A percentile compares a stretch with the other conserved stretches of the same genome.
These are phyloP conservation scores for Polypterus senegalus DNA, from an alignment of 2,113 vertebrate species.

Conservation along the genomic window DNA sequence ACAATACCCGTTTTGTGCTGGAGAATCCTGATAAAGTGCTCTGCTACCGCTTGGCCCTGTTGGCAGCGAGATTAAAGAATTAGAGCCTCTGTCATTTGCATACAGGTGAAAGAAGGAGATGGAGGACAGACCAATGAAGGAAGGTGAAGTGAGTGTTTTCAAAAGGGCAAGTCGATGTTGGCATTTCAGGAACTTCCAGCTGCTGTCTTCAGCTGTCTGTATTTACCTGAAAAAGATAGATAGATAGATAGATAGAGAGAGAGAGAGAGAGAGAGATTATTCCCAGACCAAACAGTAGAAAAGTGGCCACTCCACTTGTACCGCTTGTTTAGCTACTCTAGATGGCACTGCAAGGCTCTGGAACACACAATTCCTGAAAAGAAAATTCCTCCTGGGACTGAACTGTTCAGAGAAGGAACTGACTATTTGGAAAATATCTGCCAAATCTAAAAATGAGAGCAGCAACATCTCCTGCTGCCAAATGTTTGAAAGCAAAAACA, in stretches of 20 bases:
- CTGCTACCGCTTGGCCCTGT: constrained; percentile 27
- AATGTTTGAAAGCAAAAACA: too few relatives aligned
- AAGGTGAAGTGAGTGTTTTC: constrained; percentile 15
- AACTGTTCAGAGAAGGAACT: too few relatives aligned
- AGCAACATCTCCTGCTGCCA: too few relatives aligned
- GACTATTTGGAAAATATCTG: too few relatives aligned
- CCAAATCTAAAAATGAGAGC: too few relatives aligned
- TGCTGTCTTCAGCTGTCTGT: constrained; percentile 15
- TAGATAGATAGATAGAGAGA: too few relatives aligned
- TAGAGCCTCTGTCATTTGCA: constrained; percentile 33
- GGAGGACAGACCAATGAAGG: neutral
- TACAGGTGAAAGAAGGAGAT: constrained; percentile 43
- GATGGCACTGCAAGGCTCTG: constrained; percentile 40
- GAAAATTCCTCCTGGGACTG: too few relatives aligned
- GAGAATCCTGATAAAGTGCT: constrained; percentile 31
- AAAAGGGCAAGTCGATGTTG: constrained; percentile 20
- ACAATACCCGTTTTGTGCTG: constrained; percentile 43
- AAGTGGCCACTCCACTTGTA: constrained; percentile 1
- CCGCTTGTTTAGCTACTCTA: constrained; percentile 21
- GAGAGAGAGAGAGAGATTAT: constrained; percentile 10
- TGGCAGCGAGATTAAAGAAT: constrained; percentile 35
- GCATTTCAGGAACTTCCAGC: constrained; percentile 25
- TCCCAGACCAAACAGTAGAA: constrained; percentile 6
- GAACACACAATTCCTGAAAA: neutral
- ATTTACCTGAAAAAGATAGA: constrained; percentile 11